Conservation (phyloP, 1,140 invertebrate genomes). For the Ceratosolen solmsi region DNA sequence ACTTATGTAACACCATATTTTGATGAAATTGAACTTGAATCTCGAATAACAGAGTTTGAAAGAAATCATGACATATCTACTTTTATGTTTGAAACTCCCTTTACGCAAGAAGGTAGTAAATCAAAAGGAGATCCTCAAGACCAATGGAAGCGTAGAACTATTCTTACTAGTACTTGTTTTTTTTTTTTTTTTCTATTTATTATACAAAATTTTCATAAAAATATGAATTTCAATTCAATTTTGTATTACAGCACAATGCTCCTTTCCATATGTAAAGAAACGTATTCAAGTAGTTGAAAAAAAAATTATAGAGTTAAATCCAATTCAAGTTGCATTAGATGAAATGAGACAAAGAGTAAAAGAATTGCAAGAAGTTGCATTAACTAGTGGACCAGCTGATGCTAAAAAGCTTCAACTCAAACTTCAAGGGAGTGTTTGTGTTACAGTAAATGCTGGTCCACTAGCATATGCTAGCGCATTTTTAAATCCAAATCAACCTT, state of each 20-base stretch:
- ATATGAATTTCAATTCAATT: background rate
- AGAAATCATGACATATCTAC: constrained; percentile 88
- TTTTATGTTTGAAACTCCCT: constrained; percentile 95
- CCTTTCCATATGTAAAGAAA: constrained; percentile 94
- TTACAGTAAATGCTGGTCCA: constrained; percentile 96
- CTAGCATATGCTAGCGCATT: constrained; percentile 93
- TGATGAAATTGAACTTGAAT: constrained; percentile 79
- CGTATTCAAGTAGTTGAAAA: constrained; percentile 84
- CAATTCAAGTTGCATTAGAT: constrained; percentile 95
- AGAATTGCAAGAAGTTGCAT: constrained; percentile 89
- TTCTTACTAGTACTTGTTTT: constrained; percentile 81
- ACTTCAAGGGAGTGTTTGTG: constrained; percentile 91
- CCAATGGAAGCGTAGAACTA: constrained; percentile 90
- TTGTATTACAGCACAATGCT: constrained; percentile 80
- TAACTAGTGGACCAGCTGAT: constrained; percentile 82
- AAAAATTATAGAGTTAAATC: constrained; percentile 85
- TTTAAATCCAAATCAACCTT: constrained; percentile 80
- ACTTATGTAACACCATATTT: constrained; percentile 89
- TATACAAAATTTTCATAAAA: background rate
- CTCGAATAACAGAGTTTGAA: constrained; percentile 85
- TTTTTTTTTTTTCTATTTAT: background rate
- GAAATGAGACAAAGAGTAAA: constrained; percentile 90
- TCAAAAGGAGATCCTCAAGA: constrained; percentile 87
- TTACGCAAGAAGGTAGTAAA: constrained; percentile 85
- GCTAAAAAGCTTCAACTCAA: constrained; percentile 91